Percentiles rank a stretch among this genome's conserved stretches.
phyloP scores from a whole-genome alignment of 2,888 invertebrate species.

The Pharmacophagus antenor region DNA sequence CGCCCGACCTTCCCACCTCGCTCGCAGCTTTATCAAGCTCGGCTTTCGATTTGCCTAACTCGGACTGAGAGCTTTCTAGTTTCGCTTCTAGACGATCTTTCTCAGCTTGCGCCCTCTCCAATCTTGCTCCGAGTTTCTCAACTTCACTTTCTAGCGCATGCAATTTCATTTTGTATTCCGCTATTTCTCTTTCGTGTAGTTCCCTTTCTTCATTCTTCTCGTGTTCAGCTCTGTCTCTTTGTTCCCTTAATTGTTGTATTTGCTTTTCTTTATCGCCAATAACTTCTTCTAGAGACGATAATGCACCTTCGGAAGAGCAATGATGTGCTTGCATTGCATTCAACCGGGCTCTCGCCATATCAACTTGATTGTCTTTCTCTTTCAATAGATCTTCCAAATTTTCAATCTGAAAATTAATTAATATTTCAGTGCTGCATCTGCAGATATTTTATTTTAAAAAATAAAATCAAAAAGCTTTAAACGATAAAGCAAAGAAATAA shows the following conservation, averaged over 20 bases:
- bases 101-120: slow-evolving; percentile 94
- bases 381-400: slow-evolving; percentile 97
- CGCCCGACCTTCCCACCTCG: slow-evolving; percentile 93
- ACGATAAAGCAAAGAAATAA: slow-evolving; percentile 29
- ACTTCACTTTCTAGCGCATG: slow-evolving; percentile 95
- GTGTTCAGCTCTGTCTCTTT: slow-evolving; percentile 96
- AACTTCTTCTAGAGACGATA: slow-evolving; percentile 96
- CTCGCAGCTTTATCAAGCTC: slow-evolving; percentile 95
- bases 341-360: slow-evolving; percentile 93
- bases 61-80: slow-evolving; percentile 94
- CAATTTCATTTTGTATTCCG: slow-evolving; percentile 96
- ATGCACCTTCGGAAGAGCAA: slow-evolving; percentile 94
- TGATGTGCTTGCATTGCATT: slow-evolving; percentile 97
- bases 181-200: slow-evolving; percentile 94
- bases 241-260: slow-evolving; percentile 95
- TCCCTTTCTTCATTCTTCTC: slow-evolving; percentile 98
- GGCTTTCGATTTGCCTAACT: slow-evolving; percentile 95
- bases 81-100: slow-evolving; percentile 95
- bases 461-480: slow-evolving; percentile 31
- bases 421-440: slow-evolving; percentile 18
- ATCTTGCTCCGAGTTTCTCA: slow-evolving; percentile 90
- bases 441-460: slow-evolving; percentile 32
- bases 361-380: slow-evolving; percentile 99
- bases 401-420: slow-evolving; percentile 88
- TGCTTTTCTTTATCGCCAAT: slow-evolving; percentile 98